These are phyloP conservation scores for Gouania willdenowi DNA, from an alignment of 2,797 vertebrate species.

Conservation along the genomic window DNA sequence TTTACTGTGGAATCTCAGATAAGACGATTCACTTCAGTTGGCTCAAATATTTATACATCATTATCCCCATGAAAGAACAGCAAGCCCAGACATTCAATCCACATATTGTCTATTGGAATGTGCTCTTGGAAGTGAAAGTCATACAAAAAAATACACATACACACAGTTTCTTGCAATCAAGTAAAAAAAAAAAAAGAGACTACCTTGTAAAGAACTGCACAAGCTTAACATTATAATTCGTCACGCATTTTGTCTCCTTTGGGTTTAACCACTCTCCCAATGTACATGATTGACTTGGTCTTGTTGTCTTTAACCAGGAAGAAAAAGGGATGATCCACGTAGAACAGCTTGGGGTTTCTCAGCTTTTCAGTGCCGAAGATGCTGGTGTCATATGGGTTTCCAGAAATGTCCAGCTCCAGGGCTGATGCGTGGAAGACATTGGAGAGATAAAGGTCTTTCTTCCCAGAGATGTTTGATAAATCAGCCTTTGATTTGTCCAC, in stretches of 20 bases:
- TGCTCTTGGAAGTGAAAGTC: constrained; percentile 61
- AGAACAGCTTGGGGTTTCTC: constrained; percentile 90
- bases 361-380: constrained; percentile 87
- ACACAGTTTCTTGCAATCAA: constrained; percentile 15
- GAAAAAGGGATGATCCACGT: constrained; percentile 92
- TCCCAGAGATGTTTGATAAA: constrained; percentile 94
- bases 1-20: constrained; percentile 4
- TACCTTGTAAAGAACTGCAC: no score
- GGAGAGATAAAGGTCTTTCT: constrained; percentile 95
- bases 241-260: constrained; percentile 95
- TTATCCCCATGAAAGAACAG: no score
- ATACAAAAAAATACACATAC: constrained; percentile 14
- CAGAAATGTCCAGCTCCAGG: constrained; percentile 84
- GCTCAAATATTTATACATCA: no score
- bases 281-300: constrained; percentile 92
- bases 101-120: constrained; percentile 48
- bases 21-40: background rate
- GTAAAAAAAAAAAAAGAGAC: constrained; percentile 21
- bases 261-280: constrained; percentile 88
- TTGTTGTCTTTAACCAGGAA: constrained; percentile 95
- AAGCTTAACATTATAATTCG: constrained; percentile 83
- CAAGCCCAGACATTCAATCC: constrained; percentile 28
- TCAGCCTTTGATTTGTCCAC: constrained; percentile 96
- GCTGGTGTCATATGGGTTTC: constrained; percentile 85
- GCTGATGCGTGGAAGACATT: constrained; percentile 88